These are phyloP conservation scores for Yponomeuta cagnagella DNA, from an alignment of 2,888 invertebrate genomes.

Conservation along the genomic window DNA sequence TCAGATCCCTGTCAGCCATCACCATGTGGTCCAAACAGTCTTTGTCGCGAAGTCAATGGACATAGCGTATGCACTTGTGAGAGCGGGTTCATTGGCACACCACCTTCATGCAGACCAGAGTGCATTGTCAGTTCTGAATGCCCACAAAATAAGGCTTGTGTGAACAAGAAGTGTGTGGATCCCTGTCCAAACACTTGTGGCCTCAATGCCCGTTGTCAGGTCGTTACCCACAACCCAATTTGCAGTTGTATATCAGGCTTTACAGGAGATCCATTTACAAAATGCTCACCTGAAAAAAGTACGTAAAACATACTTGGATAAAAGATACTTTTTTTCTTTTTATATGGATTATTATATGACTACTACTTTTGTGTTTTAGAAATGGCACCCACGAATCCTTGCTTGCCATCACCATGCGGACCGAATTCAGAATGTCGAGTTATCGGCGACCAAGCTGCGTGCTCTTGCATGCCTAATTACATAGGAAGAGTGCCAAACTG, in stretches of 20 bases:
- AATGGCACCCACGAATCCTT: slow-evolving; percentile 75
- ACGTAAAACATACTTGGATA: slow-evolving; percentile 36
- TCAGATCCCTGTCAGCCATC: slow-evolving; percentile 84
- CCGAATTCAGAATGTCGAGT: slow-evolving; percentile 88
- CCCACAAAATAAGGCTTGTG: slow-evolving; percentile 85
- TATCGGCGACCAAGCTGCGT: slow-evolving; percentile 88
- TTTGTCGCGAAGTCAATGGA: slow-evolving; percentile 84
- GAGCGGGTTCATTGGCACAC: slow-evolving; percentile 83
- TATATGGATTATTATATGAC: neutral
- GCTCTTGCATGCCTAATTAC: slow-evolving; percentile 87
- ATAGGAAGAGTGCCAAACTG: slow-evolving; percentile 91
- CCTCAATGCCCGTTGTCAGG: slow-evolving; percentile 86
- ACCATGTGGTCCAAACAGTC: slow-evolving; percentile 90
- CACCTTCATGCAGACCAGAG: slow-evolving; percentile 87
- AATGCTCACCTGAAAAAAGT: slow-evolving; percentile 80
- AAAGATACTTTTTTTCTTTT: neutral
- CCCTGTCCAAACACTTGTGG: slow-evolving; percentile 90
- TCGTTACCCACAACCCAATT: slow-evolving; percentile 90
- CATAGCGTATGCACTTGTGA: slow-evolving; percentile 90
- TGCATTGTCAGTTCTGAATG: slow-evolving; percentile 91
- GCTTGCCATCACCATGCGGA: slow-evolving; percentile 88
- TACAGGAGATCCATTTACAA: slow-evolving; percentile 87
- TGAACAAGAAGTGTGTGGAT: slow-evolving; percentile 86
- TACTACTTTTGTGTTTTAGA: slow-evolving; percentile 27
- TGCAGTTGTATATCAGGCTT: slow-evolving; percentile 87